phyloP scores from a whole-genome alignment of 2,888 invertebrate genomes.

The Bembecia ichneumoniformis region DNA sequence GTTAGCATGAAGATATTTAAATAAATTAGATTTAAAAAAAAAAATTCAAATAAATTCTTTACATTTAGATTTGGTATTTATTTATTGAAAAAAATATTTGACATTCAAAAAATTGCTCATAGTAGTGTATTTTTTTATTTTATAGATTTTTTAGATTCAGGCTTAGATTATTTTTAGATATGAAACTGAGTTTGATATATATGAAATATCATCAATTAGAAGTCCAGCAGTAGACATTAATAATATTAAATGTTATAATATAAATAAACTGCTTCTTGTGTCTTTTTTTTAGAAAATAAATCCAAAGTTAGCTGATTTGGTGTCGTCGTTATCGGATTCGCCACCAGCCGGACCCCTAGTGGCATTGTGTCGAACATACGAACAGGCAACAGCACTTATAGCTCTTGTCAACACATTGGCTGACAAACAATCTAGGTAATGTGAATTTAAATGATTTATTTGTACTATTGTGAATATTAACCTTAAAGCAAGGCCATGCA shows the following conservation, averaged over 20 bases:
- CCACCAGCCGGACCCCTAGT: conserved; percentile 93
- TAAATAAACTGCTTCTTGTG: background rate
- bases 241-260: background rate
- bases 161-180: too few relatives aligned
- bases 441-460: background rate
- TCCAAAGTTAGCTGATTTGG: conserved; percentile 79
- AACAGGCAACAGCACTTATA: conserved; percentile 93
- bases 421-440: conserved; percentile 81
- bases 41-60: too few relatives aligned
- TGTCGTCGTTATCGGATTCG: conserved; percentile 88
- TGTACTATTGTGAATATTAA: background rate
- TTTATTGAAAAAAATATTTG: too few relatives aligned
- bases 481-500: too few relatives aligned
- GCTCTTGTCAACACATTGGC: conserved; percentile 96
- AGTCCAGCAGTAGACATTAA: background rate
- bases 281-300: conserved; percentile 39
- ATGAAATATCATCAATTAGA: too few relatives aligned
- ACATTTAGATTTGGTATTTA: too few relatives aligned
- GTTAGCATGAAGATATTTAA: too few relatives aligned
- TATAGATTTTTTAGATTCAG: too few relatives aligned
- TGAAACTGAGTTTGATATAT: too few relatives aligned
- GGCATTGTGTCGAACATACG: conserved; percentile 91
- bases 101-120: too few relatives aligned
- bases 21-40: too few relatives aligned
- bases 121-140: too few relatives aligned